A percentile compares a stretch with the other conserved stretches of the same genome.
phyloP scores from a whole-genome alignment of 23 tunicate genomes.

The Ascidia mentula region DNA sequence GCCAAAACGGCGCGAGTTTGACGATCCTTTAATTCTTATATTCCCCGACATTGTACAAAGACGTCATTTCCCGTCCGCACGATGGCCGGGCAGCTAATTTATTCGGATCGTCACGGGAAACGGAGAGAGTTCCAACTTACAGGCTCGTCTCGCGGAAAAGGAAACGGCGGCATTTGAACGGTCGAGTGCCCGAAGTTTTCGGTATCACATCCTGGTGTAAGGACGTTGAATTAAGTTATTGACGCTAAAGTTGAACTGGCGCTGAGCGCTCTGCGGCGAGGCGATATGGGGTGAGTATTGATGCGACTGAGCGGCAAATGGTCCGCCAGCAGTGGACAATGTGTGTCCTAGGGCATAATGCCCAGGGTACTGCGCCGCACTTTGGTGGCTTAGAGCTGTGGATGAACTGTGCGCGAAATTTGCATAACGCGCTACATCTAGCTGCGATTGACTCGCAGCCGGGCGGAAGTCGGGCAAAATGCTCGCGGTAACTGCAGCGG shows the following conservation, averaged over 20 bases:
- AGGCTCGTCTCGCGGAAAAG: not conserved
- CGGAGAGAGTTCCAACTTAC: not conserved
- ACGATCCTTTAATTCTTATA: not conserved
- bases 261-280: conserved; percentile 30
- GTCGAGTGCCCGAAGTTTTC: not conserved
- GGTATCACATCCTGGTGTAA: conserved; percentile 61
- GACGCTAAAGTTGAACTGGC: conserved; percentile 74
- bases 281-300: conserved; percentile 28
- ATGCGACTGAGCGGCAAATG: conserved; percentile 18
- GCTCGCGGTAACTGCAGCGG: conserved; percentile 31
- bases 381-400: conserved; percentile 11
- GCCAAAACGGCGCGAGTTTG: too few species aligned
- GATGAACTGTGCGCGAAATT: conserved; percentile 25
- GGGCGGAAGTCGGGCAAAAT: conserved; percentile 50
- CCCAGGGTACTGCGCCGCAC: conserved; percentile 17
- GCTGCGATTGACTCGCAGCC: conserved; percentile 33
- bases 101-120: conserved; percentile 10
- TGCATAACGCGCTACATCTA: conserved; percentile 26
- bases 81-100: not conserved
- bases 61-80: not conserved
- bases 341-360: conserved; percentile 24
- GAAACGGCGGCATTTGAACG: conserved; percentile 5
- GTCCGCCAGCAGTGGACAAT: conserved; percentile 16
- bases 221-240: conserved; percentile 71
- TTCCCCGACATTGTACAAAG: not conserved